Evolutionary conservation across 2,888 invertebrate genomes (phyloP).

Genomic region (Odontocerum albicorne): DNA sequence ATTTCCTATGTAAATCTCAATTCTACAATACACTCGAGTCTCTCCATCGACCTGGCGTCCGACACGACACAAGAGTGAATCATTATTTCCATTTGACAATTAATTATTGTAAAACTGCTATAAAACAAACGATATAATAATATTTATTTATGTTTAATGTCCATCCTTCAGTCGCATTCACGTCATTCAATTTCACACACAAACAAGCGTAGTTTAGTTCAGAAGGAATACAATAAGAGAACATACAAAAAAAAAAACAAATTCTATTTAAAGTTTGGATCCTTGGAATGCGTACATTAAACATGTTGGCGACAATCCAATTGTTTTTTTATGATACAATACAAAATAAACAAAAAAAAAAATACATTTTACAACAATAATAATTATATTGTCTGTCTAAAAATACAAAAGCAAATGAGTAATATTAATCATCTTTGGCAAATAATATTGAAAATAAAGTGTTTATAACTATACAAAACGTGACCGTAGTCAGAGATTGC

Average conservation of each 20-base stretch:
- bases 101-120: slow-evolving; percentile 23
- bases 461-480: too few species aligned
- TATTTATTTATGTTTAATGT: slow-evolving; percentile 10
- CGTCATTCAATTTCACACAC: slow-evolving; percentile 17
- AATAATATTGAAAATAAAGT: slow-evolving; percentile 23
- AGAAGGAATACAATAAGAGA: slow-evolving; percentile 5
- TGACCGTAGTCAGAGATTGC: too few species aligned
- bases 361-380: slow-evolving; percentile 2
- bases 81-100: neutral
- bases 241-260: slow-evolving; percentile 11
- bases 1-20: slow-evolving; percentile 30
- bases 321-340: too few species aligned
- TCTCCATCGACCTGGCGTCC: neutral
- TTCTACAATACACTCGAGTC: slow-evolving; percentile 28
- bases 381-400: neutral
- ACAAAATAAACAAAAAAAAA: neutral
- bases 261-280: slow-evolving; percentile 14
- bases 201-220: slow-evolving; percentile 21
- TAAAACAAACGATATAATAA: slow-evolving; percentile 23
- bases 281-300: slow-evolving; percentile 21
- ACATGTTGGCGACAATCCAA: slow-evolving; percentile 6
- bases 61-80: neutral
- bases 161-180: slow-evolving; percentile 5
- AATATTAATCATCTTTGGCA: slow-evolving; percentile 23
- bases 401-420: slow-evolving; percentile 12